Conservation (phyloP, 2,797 vertebrate species). For the Antrozous pallidus region DNA sequence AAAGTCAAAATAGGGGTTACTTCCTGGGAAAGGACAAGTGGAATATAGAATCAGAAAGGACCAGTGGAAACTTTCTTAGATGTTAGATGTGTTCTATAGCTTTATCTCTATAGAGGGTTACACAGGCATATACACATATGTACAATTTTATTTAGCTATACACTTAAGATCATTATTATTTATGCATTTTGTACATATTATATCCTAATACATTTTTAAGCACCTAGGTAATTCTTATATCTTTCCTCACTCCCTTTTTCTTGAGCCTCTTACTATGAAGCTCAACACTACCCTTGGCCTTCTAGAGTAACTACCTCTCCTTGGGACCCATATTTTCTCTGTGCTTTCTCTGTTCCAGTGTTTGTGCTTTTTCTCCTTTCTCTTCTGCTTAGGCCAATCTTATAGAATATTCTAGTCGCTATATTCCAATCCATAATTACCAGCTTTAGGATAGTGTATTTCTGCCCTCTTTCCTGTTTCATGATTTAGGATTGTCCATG, state of each 20-base stretch:
- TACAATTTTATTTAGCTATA: not conserved
- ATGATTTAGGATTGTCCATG: constrained; percentile 12
- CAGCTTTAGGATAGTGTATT: not conserved
- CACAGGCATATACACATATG: not conserved
- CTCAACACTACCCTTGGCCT: not conserved
- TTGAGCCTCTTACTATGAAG: not conserved
- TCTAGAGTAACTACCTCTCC: not conserved
- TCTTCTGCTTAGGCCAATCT: not conserved
- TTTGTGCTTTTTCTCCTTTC: not conserved
- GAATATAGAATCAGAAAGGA: constrained; percentile 9
- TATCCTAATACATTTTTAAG: not conserved
- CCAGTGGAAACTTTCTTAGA: not conserved
- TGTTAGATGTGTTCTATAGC: not conserved
- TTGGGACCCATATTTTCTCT: not conserved
- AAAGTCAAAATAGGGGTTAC: not conserved
- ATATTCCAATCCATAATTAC: not conserved
- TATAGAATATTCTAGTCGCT: not conserved
- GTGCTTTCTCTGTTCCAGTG: not conserved
- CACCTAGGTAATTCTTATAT: not conserved
- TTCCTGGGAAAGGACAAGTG: not conserved
- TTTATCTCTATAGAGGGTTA: not conserved
- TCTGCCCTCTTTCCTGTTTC: not conserved
- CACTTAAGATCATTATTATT: not conserved
- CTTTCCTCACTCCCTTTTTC: not conserved
- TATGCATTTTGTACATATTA: not conserved